These are phyloP conservation scores for Caiman crocodilus DNA, from an alignment of 2,797 vertebrate genomes.

Conservation along the genomic window DNA sequence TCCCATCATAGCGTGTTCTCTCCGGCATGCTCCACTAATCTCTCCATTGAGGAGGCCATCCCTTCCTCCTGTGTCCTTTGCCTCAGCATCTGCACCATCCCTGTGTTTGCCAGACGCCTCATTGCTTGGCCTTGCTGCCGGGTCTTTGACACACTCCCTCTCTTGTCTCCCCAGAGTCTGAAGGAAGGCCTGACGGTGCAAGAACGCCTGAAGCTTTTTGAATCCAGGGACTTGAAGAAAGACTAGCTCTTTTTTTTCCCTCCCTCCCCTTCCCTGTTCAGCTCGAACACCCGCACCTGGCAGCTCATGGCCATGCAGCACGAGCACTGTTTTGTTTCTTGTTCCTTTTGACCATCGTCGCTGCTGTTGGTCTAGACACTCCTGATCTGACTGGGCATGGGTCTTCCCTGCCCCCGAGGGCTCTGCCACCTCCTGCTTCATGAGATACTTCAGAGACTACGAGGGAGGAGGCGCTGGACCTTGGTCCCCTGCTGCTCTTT, in stretches of 20 bases:
- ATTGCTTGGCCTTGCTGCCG: not conserved
- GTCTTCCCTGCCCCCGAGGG: not conserved
- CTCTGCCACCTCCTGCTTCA: constrained; percentile 67
- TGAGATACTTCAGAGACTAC: constrained; percentile 62
- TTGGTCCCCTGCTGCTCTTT: not conserved
- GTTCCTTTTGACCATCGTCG: constrained; percentile 63
- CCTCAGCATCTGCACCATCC: not conserved
- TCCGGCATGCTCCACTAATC: constrained; percentile 81
- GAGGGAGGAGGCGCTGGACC: constrained; percentile 48
- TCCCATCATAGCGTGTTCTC: constrained; percentile 64
- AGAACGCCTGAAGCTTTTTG: constrained; percentile 97
- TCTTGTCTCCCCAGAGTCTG: constrained; percentile 89
- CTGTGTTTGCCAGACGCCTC: not conserved
- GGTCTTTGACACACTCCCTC: not conserved
- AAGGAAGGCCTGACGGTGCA: constrained; percentile 98
- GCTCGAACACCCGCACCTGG: constrained; percentile 76
- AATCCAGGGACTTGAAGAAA: constrained; percentile 96
- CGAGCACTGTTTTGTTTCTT: constrained; percentile 67
- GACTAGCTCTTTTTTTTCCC: constrained; percentile 80
- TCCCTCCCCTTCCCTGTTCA: constrained; percentile 56
- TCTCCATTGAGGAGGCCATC: constrained; percentile 11
- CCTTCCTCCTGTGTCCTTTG: constrained; percentile 7
- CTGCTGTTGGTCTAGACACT: constrained; percentile 67
- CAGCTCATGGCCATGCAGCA: constrained; percentile 77
- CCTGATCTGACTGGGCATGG: constrained; percentile 49